A percentile compares a stretch with the other conserved stretches of the same genome.
phyloP scores from a whole-genome alignment of 1,140 invertebrate species.

The Solenopsis fugax region DNA sequence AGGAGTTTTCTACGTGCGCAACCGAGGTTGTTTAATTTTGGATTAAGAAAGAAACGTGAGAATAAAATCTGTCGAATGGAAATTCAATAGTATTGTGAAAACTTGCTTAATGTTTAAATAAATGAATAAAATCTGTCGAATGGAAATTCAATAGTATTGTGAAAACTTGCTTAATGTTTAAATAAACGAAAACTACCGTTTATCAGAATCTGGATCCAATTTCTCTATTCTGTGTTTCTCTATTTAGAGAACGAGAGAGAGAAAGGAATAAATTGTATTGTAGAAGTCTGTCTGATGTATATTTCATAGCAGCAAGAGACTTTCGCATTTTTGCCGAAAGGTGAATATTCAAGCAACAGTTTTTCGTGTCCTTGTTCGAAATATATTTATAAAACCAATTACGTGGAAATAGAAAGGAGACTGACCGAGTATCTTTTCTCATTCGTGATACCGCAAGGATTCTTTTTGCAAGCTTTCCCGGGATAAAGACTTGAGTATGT shows the following conservation, averaged over 20 bases:
- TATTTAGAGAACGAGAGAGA: too few species aligned
- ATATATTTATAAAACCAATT: slow-evolving; percentile 35
- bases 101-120: slow-evolving; percentile 28
- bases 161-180: slow-evolving; percentile 20
- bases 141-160: slow-evolving; percentile 20
- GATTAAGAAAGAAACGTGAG: neutral
- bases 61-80: slow-evolving; percentile 17
- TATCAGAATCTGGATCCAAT: neutral
- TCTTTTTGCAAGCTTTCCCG: slow-evolving; percentile 24
- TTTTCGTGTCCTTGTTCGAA: neutral
- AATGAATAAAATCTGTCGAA: slow-evolving; percentile 28
- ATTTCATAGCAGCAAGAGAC: slow-evolving; percentile 35
- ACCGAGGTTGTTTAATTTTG: neutral
- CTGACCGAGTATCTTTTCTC: neutral
- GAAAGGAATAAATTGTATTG: neutral
- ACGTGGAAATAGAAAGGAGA: neutral
- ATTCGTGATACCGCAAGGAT: slow-evolving; percentile 28
- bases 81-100: slow-evolving; percentile 25
- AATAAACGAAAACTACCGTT: neutral
- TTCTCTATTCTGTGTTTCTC: too few species aligned
- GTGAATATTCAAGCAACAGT: slow-evolving; percentile 26
- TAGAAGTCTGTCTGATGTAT: slow-evolving; percentile 17
- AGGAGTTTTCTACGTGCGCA: neutral
- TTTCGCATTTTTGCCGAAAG: slow-evolving; percentile 26
- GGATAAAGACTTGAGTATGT: slow-evolving; percentile 14